Base-by-base conservation (phyloP, 2,888 invertebrate genomes). In the Glaucopsyche alexis region DNA sequence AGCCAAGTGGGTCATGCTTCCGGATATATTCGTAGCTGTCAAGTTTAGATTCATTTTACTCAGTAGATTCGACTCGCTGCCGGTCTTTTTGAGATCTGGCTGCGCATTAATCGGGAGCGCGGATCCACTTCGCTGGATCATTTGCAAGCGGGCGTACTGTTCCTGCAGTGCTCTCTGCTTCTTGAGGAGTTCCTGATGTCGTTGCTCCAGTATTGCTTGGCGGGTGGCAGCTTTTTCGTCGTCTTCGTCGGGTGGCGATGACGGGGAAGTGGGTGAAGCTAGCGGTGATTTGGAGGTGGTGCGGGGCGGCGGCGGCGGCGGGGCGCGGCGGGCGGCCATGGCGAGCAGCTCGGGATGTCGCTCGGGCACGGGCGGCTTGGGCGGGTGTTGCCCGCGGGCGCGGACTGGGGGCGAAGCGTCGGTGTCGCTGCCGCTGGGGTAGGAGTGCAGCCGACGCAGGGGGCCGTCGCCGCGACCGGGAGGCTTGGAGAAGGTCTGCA, bases 271-370 rank as follows among this genome's bases (percentile, higher is more conserved):
- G 29, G 98, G 97, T 70, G 97, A 97, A 40, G 97, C 96, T 80
- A 97, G 91, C 0, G 98, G 98, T 19, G 97, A 97, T 82, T 97
- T 96, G 71, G 97, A 97, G 79, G 97, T 97, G 79, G 97, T 97
- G 78, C 98, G 94, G n/a, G 98, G 98, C 45, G 98, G 98, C 47
- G 98, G 97, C n/a, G 97, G 98, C 19, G 98, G 98, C 8, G 98
- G 98, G 7, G 97, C 94, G 81, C 96, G 95, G 74, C 95, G 95
- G 16, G 94, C 94, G 66, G 96, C 95, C 84, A 96, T 90, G 74
- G 96, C 95, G 74, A 96, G 93, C 75, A 97, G 90, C 84, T 97
- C 97, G 55, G 96, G 95, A 83, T 96, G 96, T 42, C 97, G 94
- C 89, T 97, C 96, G 73, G 97, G 97, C 75, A 97, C 95, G 64